Base-by-base conservation (phyloP, 2,888 invertebrate genomes). In the Ophion obscuratus region DNA sequence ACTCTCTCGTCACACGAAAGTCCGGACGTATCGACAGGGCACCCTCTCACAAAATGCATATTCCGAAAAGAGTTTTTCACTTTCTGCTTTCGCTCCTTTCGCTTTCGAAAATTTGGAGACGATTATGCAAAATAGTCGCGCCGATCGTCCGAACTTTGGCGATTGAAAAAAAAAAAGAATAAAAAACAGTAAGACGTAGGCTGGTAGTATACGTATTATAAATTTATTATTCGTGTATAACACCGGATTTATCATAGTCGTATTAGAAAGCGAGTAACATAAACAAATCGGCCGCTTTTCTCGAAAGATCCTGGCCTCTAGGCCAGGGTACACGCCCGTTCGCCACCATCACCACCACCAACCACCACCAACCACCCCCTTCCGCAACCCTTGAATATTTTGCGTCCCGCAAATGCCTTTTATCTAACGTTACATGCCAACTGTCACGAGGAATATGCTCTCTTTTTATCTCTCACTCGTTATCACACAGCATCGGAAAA, bases 131-230 rank as follows among this genome's bases (percentile, higher is more conserved):
- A 14, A 68, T 53, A 62, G 70, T 73, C 62, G 62, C 81, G 80
- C 77, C 74, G 62, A 68, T 81, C 75, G 86, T 87, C 86, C 87
- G 79, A 73, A 40, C 86, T 88, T 87, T 59, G 61, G 71, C 76
- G 74, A 79, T 73, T 79, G 36, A 53, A 77, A 64, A 53, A 17
- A 14, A 53, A 14, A 17, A 53, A 53, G 3, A 47, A 47, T 9
- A 47, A 47, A 53, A 53, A 53, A 59, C 84, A 83, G 84, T 87
- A 87, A 86, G 71, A 68, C 57, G 90, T 92, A 91, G 90, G 91
- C 91, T 89, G 91, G 93, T 93, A 93, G 93, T 92, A 78, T 81
- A 92, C 90, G 90, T 93, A 92, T 82, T 68, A 75, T 74, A 57
- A 81, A 77, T 57, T 82, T 81, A 74, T 81, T 79, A 83, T 88